These are phyloP conservation scores for Drosophila pectinifera DNA, from an alignment of 1,140 invertebrate species.

Conservation along the genomic window DNA sequence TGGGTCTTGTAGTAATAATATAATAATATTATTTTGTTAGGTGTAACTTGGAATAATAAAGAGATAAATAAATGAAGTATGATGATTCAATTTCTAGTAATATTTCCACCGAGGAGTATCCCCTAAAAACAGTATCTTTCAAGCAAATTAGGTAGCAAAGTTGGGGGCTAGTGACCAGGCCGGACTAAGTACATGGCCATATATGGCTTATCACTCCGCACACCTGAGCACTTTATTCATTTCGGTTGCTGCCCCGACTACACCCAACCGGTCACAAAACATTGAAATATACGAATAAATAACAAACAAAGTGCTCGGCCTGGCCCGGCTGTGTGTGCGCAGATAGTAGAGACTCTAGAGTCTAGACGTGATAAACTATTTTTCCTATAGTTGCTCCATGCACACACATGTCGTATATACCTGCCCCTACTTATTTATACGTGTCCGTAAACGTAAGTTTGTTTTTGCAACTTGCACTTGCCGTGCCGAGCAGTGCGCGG, in stretches of 20 bases:
- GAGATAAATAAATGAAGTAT: too few species aligned
- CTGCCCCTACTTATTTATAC: constrained; percentile 1
- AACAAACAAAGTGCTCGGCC: constrained; percentile 20
- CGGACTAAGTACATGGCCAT: constrained; percentile 2
- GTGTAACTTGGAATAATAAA: neutral
- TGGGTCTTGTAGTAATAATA: too few species aligned
- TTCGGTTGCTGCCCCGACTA: constrained; percentile 13
- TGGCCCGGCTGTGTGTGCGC: constrained; percentile 25
- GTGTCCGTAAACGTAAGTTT: constrained; percentile 24
- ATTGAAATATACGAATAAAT: constrained; percentile 19
- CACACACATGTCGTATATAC: neutral
- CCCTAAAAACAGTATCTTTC: too few species aligned
- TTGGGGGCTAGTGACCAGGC: too few species aligned
- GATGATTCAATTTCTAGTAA: too few species aligned
- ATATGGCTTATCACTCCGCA: constrained; percentile 17
- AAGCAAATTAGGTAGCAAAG: too few species aligned
- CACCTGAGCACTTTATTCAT: constrained; percentile 27
- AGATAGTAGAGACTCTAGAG: constrained; percentile 59
- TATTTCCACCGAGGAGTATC: too few species aligned
- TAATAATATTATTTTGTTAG: too few species aligned
- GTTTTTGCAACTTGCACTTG: constrained; percentile 25
- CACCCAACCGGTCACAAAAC: constrained; percentile 14
- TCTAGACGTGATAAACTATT: constrained; percentile 79
- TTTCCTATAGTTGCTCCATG: constrained; percentile 30
- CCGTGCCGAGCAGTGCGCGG: neutral